These are phyloP conservation scores for Rhagoletis pomonella DNA, from an alignment of 1,140 invertebrate genomes.

Conservation along the genomic window DNA sequence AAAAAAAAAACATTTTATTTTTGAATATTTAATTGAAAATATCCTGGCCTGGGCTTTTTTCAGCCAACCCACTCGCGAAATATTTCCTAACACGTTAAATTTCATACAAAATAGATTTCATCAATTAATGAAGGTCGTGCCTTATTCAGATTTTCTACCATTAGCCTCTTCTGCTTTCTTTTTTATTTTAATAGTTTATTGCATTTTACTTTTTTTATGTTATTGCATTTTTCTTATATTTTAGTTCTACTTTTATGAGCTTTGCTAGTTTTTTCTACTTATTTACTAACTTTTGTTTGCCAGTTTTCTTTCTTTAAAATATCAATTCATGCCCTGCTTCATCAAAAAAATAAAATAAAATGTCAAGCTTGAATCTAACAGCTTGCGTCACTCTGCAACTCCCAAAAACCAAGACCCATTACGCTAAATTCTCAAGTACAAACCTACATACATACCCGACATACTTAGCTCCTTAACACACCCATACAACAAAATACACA, in stretches of 20 bases:
- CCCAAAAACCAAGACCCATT: slow-evolving; percentile 12
- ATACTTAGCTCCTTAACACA: neutral
- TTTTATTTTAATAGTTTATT: neutral
- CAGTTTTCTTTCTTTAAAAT: neutral
- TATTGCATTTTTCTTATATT: neutral
- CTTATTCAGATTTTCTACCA: too few relatives aligned
- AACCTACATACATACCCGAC: too few relatives aligned
- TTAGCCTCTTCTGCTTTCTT: too few relatives aligned
- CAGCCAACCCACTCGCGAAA: too few relatives aligned
- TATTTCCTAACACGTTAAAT: too few relatives aligned
- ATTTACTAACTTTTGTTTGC: neutral
- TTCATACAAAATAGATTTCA: too few relatives aligned
- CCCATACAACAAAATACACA: too few relatives aligned
- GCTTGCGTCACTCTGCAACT: slow-evolving; percentile 1
- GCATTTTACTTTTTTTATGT: neutral
- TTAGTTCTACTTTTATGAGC: neutral
- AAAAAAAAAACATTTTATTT: too few relatives aligned
- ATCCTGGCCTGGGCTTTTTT: too few relatives aligned
- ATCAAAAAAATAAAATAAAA: too few relatives aligned
- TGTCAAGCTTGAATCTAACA: neutral
- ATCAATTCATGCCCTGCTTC: neutral
- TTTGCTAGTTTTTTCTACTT: neutral
- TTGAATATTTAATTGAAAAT: too few relatives aligned
- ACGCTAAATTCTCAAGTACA: neutral
- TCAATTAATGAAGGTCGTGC: too few relatives aligned